Conservation (phyloP, 1,140 invertebrate species). For the Dysdera silvatica region DNA sequence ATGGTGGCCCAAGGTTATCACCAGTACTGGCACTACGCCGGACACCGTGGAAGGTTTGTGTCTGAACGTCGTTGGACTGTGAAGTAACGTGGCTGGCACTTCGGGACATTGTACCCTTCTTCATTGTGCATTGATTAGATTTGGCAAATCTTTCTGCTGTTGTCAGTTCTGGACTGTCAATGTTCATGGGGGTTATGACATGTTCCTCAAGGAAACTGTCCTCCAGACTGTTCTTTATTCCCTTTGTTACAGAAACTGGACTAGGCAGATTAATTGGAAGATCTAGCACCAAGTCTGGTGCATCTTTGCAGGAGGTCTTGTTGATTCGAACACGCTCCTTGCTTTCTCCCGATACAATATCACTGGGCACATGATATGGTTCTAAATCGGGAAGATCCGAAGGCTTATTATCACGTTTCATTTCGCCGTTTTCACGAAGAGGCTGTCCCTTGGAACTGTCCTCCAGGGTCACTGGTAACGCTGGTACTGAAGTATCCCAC, state of each 20-base stretch:
- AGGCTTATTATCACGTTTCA: too few species aligned
- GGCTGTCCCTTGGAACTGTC: too few species aligned
- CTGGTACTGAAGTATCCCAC: constrained; percentile 14
- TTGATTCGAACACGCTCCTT: too few species aligned
- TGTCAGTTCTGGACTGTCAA: constrained; percentile 57
- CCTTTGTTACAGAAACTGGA: constrained; percentile 25
- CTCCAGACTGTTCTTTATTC: constrained; percentile 37
- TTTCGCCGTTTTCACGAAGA: too few species aligned
- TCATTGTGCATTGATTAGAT: constrained; percentile 71
- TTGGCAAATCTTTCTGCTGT: constrained; percentile 65
- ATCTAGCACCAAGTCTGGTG: constrained; percentile 83
- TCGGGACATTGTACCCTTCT: constrained; percentile 50
- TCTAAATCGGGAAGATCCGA: too few species aligned
- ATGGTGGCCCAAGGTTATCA: constrained; percentile 22
- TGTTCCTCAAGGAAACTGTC: constrained; percentile 41
- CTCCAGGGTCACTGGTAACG: too few species aligned
- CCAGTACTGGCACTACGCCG: constrained; percentile 33
- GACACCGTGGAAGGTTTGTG: constrained; percentile 34
- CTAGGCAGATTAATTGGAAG: constrained; percentile 54
- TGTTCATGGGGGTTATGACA: constrained; percentile 38
- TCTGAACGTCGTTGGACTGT: constrained; percentile 35
- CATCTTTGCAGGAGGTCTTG: constrained; percentile 52
- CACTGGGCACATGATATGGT: too few species aligned
- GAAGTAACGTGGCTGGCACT: constrained; percentile 25
- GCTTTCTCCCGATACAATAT: too few species aligned